Evolutionary conservation across 1,140 invertebrate genomes (phyloP), one percentile per base, ranked within the genome.

Genomic region (Drosophila dunni): DNA sequence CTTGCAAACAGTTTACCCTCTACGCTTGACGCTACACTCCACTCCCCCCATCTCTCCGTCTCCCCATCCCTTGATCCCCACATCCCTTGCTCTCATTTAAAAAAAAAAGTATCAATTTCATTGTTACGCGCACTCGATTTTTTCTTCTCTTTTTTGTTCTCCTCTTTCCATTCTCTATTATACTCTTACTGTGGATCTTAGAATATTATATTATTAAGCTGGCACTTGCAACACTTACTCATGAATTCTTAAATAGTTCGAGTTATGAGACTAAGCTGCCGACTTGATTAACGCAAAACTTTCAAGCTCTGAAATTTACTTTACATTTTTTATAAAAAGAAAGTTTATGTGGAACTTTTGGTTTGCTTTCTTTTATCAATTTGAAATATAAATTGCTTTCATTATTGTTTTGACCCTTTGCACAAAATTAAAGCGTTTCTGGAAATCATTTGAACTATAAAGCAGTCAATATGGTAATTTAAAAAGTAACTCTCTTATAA

Each of bases 101-200:
- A 86, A 57, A 64, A 34, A 54, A 82, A 88, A 86, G 84, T 89
- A 88, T 88, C 84, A 88, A 89, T 88, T 88, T 88, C 84, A 88
- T 88, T 88, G 84, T 88, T 88, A 89, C 84, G 84, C 80, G 80
- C 75, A 75, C 84, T 83, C 80, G 80, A 83, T 83, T 89, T 72
- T 83, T 81, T 53, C 15, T 67, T 56, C 33, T 38, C 20, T 33
- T 40, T 15, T 20, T 20, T 4, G 7, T 45, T 33, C 17, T 48
- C 45, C 56, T 40, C 38, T 17, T 36, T 20, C 33, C 34, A 33
- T 40, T 53, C 51, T 50, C 67, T 44, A 61, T 38, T 60, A 51
- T 58, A 66, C 70, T 45, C 56, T 61, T 46, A 33, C 45, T 34
- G 40, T 13, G 51, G 61, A 51, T 51, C 58, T 67, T 72, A 40